Base-by-base conservation (phyloP, 2,797 vertebrate genomes). In the Vipera ursinii region DNA sequence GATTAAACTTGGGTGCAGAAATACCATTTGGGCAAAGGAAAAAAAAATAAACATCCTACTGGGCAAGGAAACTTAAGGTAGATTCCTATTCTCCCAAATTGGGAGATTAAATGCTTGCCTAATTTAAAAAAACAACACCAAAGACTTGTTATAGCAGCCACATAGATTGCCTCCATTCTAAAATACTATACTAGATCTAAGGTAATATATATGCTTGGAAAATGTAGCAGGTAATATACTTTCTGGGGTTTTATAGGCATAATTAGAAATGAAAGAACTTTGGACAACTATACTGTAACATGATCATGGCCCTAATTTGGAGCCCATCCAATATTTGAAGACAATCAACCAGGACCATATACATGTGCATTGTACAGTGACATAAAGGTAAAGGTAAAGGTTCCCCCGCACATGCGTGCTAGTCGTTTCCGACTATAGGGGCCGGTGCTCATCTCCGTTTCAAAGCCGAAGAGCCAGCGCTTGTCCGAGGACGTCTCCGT, bases 1-100 rank as follows among this genome's bases (percentile, higher is more conserved):
- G 6, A 91, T 26, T 91, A 12, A 86, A 65, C 56, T 10, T 63
- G 61, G 63, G 73, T 90, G 17, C 91, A 91, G 92, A 92, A 82
- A 6, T 59, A 61, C 6, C 44, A 60, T 2, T 48, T 3, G 13
- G 22, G 12, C 51, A 65, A 59, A 38, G 78, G 59, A 6, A 20
- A 22, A 44, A 48, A 26, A 26, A 26, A 26, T 9, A 44, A 38
- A 87, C 17, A 44, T 22, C 1, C 12, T 78, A 87, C 2, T 0
- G 0, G 51, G 10, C 48, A 85, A 93, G 12, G n/a, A 65, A 65
- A 91, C 20, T 12, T 3, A 88, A 7, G 3, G 57, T 56, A 4
- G 24, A 26, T 17, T 2, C 0, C 4, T 38, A 86, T 38, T 38
- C 14, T 73, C 59, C 51, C 26, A 65, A 1, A 48, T 17, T 63